These are phyloP conservation scores for Mesaphorura yosii DNA, from an alignment of 1,140 invertebrate genomes.

Conservation along the genomic window DNA sequence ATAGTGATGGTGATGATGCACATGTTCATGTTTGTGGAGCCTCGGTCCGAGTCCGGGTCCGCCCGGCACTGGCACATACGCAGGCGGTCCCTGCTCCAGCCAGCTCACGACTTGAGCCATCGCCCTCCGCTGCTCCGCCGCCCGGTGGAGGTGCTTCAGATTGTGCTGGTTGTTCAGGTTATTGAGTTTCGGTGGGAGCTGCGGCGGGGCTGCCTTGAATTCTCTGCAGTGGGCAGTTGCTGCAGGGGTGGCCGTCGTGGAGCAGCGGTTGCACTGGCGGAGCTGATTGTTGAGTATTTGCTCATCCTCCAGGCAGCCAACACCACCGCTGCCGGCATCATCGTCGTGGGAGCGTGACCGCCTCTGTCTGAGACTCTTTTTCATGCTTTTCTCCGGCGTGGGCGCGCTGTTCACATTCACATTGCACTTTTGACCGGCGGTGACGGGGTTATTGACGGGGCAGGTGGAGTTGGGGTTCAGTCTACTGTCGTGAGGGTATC, in stretches of 20 bases:
- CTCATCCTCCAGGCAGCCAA: constrained; percentile 11
- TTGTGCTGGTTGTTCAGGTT: too few relatives aligned
- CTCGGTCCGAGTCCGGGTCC: constrained; percentile 34
- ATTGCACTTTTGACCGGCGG: neutral
- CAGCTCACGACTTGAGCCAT: constrained; percentile 50
- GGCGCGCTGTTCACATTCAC: neutral
- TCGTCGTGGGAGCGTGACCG: constrained; percentile 6
- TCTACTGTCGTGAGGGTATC: too few relatives aligned
- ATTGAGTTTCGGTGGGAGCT: too few relatives aligned
- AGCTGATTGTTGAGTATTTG: constrained; percentile 20
- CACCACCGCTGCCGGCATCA: constrained; percentile 11
- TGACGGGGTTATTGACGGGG: neutral
- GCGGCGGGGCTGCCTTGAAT: too few relatives aligned
- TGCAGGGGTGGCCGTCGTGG: too few relatives aligned
- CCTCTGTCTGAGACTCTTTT: neutral
- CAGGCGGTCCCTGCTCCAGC: constrained; percentile 33
- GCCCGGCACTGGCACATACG: constrained; percentile 2
- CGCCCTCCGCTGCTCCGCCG: constrained; percentile 54
- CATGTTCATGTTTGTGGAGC: too few relatives aligned
- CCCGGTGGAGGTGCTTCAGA: constrained; percentile 51
- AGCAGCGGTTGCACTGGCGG: constrained; percentile 21
- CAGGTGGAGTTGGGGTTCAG: neutral
- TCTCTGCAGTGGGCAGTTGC: too few relatives aligned
- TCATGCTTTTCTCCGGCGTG: neutral
- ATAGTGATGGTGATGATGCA: constrained; percentile 60